Conservation (phyloP, 2,888 invertebrate genomes). For the Eupithecia exiguata region DNA sequence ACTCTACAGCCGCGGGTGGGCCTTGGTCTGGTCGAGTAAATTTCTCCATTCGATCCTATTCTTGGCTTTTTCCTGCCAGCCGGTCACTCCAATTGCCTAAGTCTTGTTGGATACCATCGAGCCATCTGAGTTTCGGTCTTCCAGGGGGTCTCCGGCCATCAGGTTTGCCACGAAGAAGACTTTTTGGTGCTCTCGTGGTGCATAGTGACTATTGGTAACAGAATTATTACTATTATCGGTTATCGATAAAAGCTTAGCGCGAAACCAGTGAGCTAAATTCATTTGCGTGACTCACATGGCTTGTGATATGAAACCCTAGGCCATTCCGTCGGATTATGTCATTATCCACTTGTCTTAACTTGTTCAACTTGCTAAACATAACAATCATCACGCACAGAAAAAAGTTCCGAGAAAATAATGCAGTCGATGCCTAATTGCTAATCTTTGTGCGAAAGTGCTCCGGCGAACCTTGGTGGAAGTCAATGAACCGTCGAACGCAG, state of each 20-base stretch:
- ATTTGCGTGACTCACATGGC: constrained; percentile 65
- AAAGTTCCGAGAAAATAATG: constrained; percentile 51
- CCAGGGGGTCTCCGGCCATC: too few species aligned
- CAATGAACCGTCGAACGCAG: constrained; percentile 38
- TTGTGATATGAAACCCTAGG: constrained; percentile 63
- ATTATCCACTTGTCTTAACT: constrained; percentile 69
- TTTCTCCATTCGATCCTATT: too few species aligned
- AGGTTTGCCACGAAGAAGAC: too few species aligned
- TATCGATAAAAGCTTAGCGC: constrained; percentile 47
- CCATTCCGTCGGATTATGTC: constrained; percentile 66
- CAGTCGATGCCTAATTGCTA: constrained; percentile 46
- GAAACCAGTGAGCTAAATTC: constrained; percentile 52
- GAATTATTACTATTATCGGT: constrained; percentile 31
- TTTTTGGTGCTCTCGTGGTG: too few species aligned
- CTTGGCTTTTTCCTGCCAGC: too few species aligned
- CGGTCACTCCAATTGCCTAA: too few species aligned
- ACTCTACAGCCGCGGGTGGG: too few species aligned
- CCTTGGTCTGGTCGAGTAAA: too few species aligned
- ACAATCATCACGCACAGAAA: constrained; percentile 53
- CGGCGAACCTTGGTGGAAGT: constrained; percentile 40
- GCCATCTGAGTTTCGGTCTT: too few species aligned
- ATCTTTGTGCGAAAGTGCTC: constrained; percentile 42
- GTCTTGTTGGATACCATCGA: too few species aligned
- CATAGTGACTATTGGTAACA: constrained; percentile 1
- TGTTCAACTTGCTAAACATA: constrained; percentile 58